These are phyloP conservation scores for Heliconius eleuchia DNA, from an alignment of 1,140 invertebrate species.

Conservation along the genomic window DNA sequence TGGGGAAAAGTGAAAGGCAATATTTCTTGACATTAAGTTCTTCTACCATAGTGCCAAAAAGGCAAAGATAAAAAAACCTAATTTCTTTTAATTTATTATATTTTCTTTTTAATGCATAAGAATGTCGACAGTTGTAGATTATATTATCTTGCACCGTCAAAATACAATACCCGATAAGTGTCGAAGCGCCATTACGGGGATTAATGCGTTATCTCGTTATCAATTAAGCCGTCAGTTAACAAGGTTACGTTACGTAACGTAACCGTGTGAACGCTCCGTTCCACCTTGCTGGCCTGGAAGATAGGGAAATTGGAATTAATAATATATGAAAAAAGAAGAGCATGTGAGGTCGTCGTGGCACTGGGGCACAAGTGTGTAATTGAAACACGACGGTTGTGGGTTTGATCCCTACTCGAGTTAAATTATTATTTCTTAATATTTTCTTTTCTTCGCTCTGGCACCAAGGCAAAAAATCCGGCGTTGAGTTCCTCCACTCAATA, in stretches of 20 bases:
- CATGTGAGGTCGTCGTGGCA: no score
- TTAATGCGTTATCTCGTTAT: conserved; percentile 47
- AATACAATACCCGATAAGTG: conserved; percentile 27
- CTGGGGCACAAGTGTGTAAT: no score
- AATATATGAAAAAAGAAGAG: not conserved
- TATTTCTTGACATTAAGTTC: no score
- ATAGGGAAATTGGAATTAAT: not conserved
- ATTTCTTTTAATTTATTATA: not conserved
- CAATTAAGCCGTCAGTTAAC: conserved; percentile 45
- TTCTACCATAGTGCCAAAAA: not conserved
- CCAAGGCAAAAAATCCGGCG: no score
- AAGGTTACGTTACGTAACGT: conserved; percentile 28
- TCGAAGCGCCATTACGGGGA: conserved; percentile 34
- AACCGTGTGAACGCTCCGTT: conserved; percentile 5
- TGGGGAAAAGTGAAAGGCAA: no score
- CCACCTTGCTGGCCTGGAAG: not conserved
- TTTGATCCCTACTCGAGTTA: no score
- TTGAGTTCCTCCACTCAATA: no score
- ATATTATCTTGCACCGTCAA: conserved; percentile 6
- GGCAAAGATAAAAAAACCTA: not conserved
- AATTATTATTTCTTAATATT: no score
- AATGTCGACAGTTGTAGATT: not conserved
- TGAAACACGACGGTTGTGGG: no score
- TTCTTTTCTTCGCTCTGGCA: no score
- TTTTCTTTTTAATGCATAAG: not conserved